phyloP scores from a whole-genome alignment of 2,888 invertebrate genomes.

The Dusona sp. region DNA sequence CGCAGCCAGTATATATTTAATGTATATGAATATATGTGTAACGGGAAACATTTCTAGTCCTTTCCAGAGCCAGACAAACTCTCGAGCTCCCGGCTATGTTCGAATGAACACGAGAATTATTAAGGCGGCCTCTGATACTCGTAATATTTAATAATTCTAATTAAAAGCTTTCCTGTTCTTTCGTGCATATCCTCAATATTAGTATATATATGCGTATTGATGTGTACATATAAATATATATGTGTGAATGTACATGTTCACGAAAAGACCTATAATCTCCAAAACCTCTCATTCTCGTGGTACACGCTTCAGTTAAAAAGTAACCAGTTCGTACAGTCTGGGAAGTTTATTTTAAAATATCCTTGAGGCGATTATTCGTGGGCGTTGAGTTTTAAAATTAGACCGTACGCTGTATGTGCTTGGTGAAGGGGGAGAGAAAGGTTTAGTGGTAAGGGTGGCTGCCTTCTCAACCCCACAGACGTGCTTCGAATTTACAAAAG shows the following conservation, averaged over 20 bases:
- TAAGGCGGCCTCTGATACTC: slow-evolving; percentile 51
- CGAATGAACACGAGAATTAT: slow-evolving; percentile 62
- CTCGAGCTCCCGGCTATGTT: slow-evolving; percentile 50
- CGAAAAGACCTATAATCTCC: slow-evolving; percentile 41
- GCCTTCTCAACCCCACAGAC: slow-evolving; percentile 32
- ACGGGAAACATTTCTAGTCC: slow-evolving; percentile 57
- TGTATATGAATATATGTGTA: slow-evolving; percentile 26
- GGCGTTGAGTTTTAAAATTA: slow-evolving; percentile 66
- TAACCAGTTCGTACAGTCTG: slow-evolving; percentile 51
- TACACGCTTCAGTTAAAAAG: slow-evolving; percentile 53
- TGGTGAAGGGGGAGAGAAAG: neutral
- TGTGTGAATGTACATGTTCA: neutral
- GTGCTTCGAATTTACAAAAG: slow-evolving; percentile 59
- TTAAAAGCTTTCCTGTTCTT: slow-evolving; percentile 65
- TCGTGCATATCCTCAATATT: slow-evolving; percentile 49
- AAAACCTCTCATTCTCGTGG: slow-evolving; percentile 49
- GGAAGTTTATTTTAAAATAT: slow-evolving; percentile 65
- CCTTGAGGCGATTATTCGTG: slow-evolving; percentile 58
- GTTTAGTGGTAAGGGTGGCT: slow-evolving; percentile 28
- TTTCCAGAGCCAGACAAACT: slow-evolving; percentile 49
- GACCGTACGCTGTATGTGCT: slow-evolving; percentile 18
- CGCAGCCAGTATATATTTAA: slow-evolving; percentile 14
- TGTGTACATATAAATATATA: slow-evolving; percentile 4
- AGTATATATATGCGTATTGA: neutral
- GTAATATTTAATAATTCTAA: slow-evolving; percentile 69